These are phyloP conservation scores for Lamproptera curius DNA, from an alignment of 2,888 invertebrate genomes.

Conservation along the genomic window DNA sequence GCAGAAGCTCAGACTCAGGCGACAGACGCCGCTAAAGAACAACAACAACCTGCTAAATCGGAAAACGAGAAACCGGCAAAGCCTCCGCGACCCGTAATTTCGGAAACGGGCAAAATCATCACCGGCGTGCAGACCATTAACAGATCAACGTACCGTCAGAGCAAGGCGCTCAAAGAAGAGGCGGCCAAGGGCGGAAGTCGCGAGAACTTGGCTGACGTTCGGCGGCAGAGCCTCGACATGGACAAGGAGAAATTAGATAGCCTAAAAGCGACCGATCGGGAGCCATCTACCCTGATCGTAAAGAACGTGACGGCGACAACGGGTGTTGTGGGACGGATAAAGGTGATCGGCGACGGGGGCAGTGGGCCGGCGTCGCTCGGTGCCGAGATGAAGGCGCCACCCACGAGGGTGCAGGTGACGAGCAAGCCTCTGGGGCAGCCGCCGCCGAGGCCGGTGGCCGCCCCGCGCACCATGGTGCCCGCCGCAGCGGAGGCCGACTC, in stretches of 20 bases:
- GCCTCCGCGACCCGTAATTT: conserved; percentile 79
- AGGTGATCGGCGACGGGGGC: conserved; percentile 49
- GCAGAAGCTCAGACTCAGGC: conserved; percentile 42
- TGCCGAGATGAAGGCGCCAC: conserved; percentile 31
- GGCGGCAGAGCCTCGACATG: conserved; percentile 77
- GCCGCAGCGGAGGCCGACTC: conserved; percentile 39
- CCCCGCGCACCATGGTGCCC: conserved; percentile 62
- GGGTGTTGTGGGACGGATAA: conserved; percentile 62
- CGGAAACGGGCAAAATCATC: conserved; percentile 67
- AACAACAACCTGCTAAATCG: conserved; percentile 40
- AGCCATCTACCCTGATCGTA: conserved; percentile 50
- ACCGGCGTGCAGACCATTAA: conserved; percentile 80
- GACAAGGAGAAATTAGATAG: conserved; percentile 68
- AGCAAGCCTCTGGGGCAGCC: conserved; percentile 76
- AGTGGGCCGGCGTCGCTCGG: conserved; percentile 60
- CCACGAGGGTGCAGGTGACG: conserved; percentile 35
- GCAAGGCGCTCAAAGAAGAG: conserved; percentile 68
- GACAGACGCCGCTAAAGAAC: conserved; percentile 37
- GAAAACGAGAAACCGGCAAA: conserved; percentile 78
- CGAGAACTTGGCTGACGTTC: conserved; percentile 59
- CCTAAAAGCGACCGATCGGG: conserved; percentile 35
- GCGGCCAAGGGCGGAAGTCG: conserved; percentile 57
- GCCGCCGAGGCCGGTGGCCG: conserved; percentile 64
- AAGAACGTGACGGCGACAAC: conserved; percentile 65
- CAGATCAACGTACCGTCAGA: conserved; percentile 76